Evolutionary conservation across 2,113 vertebrate species (phyloP), one percentile per base, ranked within the genome.

Genomic region (Tachysurus fulvidraco): DNA sequence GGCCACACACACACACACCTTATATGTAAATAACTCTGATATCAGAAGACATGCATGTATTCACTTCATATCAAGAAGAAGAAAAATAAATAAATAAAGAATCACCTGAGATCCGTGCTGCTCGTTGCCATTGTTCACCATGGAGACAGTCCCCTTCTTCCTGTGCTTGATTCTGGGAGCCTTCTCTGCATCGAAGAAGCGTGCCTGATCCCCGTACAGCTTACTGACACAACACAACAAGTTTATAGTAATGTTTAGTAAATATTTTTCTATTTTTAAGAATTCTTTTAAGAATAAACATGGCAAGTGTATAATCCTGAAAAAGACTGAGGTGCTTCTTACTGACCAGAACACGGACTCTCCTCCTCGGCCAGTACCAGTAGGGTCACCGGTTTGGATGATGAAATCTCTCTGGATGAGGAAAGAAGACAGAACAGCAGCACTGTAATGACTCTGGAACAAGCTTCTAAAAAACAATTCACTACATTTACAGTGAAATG

Each of bases 51-150:
- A 7, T 16, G 65, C n/a, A 16, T 67, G 65, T 67, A 44, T 28
- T 11, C 71, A 52, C 25, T 36, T 44, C 6, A 25, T 52, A n/a
- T 25, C 28, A 12, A 12, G 30, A 71, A 5, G n/a, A 46, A 52
- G n/a, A 30, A 50, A 0, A 10, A 13, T 4, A 73, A 36, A 84
- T 7, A 1, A 50, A 9, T 0, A 81, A n/a, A 4, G 59, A 30
- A 25, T 12, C 21, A 99, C 98, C 97, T 99, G 98, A 90, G 98
- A 99, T 83, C 96, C 98, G 84, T 99, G 98, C 79, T 98, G 96
- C 86, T 96, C 96, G 19, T 55, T 97, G 88, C 98, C 98, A 67
- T 99, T 98, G 94, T 99, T 99, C 91, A 99, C 98, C 98, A 99
- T 99, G 41, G 98, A 99, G 23, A 99, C 96, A 0, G 96, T 98